Evolutionary conservation across 2,113 vertebrate genomes (phyloP).

Genomic region (Corydoras sp.): DNA sequence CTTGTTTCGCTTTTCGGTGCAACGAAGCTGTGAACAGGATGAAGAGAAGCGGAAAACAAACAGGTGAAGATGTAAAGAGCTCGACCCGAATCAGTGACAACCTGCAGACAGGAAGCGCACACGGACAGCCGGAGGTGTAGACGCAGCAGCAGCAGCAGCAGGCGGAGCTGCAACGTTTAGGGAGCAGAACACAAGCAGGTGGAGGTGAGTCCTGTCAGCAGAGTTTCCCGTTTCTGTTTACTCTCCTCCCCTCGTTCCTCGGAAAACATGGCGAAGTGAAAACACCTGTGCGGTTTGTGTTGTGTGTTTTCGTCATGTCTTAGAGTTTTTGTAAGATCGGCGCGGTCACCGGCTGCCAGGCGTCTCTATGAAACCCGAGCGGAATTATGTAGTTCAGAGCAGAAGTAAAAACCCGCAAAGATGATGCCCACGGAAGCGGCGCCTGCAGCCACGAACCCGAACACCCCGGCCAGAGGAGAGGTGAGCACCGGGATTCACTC

Average conservation of each 20-base stretch:
- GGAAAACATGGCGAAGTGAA: constrained; percentile 37
- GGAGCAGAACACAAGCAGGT: constrained; percentile 5
- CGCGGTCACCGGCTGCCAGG: not conserved
- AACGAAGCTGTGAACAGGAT: no score
- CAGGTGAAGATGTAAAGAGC: no score
- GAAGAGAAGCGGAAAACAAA: no score
- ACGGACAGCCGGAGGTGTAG: not conserved
- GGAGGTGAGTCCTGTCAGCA: constrained; percentile 25
- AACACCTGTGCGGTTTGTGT: constrained; percentile 14
- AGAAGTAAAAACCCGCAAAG: constrained; percentile 35
- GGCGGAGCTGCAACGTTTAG: constrained; percentile 1
- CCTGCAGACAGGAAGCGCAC: not conserved
- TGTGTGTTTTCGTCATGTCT: not conserved
- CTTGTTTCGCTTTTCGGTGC: no score
- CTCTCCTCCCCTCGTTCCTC: not conserved
- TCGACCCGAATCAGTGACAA: no score
- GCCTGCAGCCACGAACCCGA: constrained; percentile 32
- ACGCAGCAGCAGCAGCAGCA: not conserved
- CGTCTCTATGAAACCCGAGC: constrained; percentile 34
- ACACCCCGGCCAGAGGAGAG: constrained; percentile 42
- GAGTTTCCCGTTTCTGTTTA: not conserved
- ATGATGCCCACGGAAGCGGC: constrained; percentile 62
- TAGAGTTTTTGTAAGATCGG: not conserved
- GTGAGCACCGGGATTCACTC: not conserved
- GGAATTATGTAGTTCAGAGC: constrained; percentile 4